These are phyloP conservation scores for Galeopterus variegatus DNA, from an alignment of 2,113 vertebrate genomes.

Conservation along the genomic window DNA sequence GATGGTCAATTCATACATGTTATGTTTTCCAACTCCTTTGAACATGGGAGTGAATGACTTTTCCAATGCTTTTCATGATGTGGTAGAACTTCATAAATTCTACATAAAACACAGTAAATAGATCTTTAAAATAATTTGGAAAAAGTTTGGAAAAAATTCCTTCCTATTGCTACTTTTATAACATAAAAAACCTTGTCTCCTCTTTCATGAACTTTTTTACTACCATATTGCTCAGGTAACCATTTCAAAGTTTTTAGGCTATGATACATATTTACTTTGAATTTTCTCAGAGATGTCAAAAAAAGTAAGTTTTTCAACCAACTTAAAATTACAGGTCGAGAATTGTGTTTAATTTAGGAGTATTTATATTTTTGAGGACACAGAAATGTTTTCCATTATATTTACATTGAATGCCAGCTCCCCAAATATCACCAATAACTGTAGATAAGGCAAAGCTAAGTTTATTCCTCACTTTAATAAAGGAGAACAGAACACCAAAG, in stretches of 20 bases:
- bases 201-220: slow-evolving; percentile 28
- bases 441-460: neutral
- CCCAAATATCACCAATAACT: neutral
- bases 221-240: neutral
- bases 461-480: too few relatives aligned
- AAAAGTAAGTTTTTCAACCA: neutral
- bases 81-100: slow-evolving; percentile 56
- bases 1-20: slow-evolving; percentile 14
- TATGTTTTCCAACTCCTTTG: slow-evolving; percentile 59
- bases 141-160: slow-evolving; percentile 16
- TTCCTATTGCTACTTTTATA: slow-evolving; percentile 21
- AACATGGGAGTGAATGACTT: slow-evolving; percentile 16
- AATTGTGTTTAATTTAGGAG: neutral
- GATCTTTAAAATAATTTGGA: slow-evolving; percentile 38
- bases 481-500: neutral
- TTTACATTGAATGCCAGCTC: neutral
- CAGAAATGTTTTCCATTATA: neutral
- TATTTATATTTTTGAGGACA: neutral
- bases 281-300: neutral
- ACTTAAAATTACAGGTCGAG: neutral
- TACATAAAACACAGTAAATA: slow-evolving; percentile 55
- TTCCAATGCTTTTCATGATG: slow-evolving; percentile 51
- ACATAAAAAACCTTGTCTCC: neutral
- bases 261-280: neutral
- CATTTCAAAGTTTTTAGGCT: neutral